Conservation (phyloP, 2,888 invertebrate genomes). For the Aethes cnicana region DNA sequence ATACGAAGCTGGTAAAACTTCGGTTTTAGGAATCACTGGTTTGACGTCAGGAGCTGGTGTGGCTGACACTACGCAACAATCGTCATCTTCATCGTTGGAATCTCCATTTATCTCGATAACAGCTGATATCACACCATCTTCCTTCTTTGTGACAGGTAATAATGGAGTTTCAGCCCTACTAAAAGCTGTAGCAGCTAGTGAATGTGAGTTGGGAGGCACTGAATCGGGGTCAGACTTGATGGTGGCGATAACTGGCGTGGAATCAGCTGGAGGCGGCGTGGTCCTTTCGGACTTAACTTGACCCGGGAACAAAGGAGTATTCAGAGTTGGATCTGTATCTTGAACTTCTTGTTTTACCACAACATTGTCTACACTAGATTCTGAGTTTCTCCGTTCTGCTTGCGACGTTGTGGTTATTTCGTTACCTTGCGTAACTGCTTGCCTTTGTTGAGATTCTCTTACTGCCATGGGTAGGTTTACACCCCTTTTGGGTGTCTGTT, state of each 20-base stretch:
- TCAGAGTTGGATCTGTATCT: slow-evolving; percentile 40
- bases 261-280: slow-evolving; percentile 53
- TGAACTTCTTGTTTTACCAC: slow-evolving; percentile 67
- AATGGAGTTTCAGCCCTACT: slow-evolving; percentile 43
- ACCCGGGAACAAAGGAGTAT: slow-evolving; percentile 57
- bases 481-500: slow-evolving; percentile 72
- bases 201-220: slow-evolving; percentile 22
- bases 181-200: slow-evolving; percentile 11
- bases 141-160: slow-evolving; percentile 63
- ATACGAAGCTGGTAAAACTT: slow-evolving; percentile 47
- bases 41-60: slow-evolving; percentile 72
- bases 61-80: slow-evolving; percentile 74
- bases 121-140: slow-evolving; percentile 61
- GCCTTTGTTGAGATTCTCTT: slow-evolving; percentile 43
- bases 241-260: slow-evolving; percentile 57
- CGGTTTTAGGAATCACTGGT: slow-evolving; percentile 66
- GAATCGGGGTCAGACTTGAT: slow-evolving; percentile 65
- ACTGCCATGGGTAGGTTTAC: slow-evolving; percentile 47
- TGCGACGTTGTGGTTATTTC: slow-evolving; percentile 31
- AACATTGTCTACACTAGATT: slow-evolving; percentile 49
- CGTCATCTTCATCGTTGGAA: slow-evolving; percentile 75
- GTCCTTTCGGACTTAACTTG: slow-evolving; percentile 68
- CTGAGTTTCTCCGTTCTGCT: slow-evolving; percentile 50
- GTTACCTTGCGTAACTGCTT: slow-evolving; percentile 36
- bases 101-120: slow-evolving; percentile 77